Evolutionary conservation across 2,888 invertebrate species (phyloP).

Genomic region (Prosopocoilus inquinatus): DNA sequence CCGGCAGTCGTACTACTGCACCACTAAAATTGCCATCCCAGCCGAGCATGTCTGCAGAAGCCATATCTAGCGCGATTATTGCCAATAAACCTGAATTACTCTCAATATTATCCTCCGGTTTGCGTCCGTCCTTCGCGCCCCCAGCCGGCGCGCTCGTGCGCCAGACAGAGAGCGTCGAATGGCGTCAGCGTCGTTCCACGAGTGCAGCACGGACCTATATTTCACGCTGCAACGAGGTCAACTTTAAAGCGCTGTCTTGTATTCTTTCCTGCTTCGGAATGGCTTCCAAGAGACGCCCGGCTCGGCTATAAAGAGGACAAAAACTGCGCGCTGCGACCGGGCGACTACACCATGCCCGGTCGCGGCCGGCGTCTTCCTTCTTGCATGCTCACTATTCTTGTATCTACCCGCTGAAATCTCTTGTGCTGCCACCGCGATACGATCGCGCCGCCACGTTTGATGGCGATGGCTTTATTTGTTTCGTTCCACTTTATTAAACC

Average conservation of each 20-base stretch:
- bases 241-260: slow-evolving; percentile 37
- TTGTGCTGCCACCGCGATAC: slow-evolving; percentile 8
- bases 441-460: neutral
- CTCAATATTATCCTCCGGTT: slow-evolving; percentile 43
- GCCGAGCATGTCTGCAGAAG: slow-evolving; percentile 41
- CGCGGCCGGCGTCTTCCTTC: slow-evolving; percentile 14
- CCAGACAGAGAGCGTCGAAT: slow-evolving; percentile 19
- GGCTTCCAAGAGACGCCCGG: slow-evolving; percentile 35
- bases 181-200: slow-evolving; percentile 28
- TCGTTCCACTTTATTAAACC: too few relatives aligned
- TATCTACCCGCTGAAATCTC: slow-evolving; percentile 18
- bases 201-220: slow-evolving; percentile 37
- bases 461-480: too few relatives aligned
- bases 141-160: slow-evolving; percentile 9
- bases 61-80: slow-evolving; percentile 44
- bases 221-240: slow-evolving; percentile 38
- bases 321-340: slow-evolving; percentile 28
- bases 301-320: slow-evolving; percentile 28
- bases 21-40: slow-evolving; percentile 34
- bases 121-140: slow-evolving; percentile 20
- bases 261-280: slow-evolving; percentile 35
- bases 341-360: slow-evolving; percentile 23
- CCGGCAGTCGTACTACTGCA: slow-evolving; percentile 28
- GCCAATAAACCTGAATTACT: slow-evolving; percentile 49
- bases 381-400: slow-evolving; percentile 22